phyloP scores from a whole-genome alignment of 2,797 vertebrate species.

The Enteromius unitaeniatus region DNA sequence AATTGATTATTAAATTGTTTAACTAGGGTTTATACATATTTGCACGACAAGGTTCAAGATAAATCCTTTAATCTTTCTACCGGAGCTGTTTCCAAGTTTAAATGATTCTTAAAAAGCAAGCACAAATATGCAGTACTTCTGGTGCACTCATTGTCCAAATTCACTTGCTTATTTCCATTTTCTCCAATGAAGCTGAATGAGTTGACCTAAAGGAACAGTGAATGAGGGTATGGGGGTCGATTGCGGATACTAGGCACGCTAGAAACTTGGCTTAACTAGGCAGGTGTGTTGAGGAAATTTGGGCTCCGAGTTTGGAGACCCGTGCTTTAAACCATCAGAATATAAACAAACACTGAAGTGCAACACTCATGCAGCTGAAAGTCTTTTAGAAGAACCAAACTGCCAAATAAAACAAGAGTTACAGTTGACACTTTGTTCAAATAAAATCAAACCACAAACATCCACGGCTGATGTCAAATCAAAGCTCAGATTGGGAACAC shows the following conservation, averaged over 20 bases:
- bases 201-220: not conserved
- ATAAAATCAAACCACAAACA: constrained; percentile 30
- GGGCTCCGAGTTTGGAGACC: not conserved
- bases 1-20: not conserved
- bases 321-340: constrained; percentile 27
- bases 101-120: not conserved
- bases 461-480: constrained; percentile 47
- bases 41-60: not conserved
- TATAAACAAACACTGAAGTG: constrained; percentile 34
- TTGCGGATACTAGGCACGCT: not conserved
- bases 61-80: not conserved
- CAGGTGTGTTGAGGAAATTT: not conserved
- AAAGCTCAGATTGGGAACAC: constrained; percentile 37
- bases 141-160: not conserved
- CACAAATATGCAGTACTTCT: not conserved
- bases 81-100: not conserved
- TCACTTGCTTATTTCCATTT: not conserved
- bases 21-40: not conserved
- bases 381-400: constrained; percentile 39
- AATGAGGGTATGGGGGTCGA: not conserved
- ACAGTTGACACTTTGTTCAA: constrained; percentile 31
- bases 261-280: not conserved
- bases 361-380: constrained; percentile 50
- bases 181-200: not conserved
- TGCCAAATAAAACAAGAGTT: constrained; percentile 28